phyloP scores from a whole-genome alignment of 2,797 vertebrate species.

The Labroides dimidiatus region DNA sequence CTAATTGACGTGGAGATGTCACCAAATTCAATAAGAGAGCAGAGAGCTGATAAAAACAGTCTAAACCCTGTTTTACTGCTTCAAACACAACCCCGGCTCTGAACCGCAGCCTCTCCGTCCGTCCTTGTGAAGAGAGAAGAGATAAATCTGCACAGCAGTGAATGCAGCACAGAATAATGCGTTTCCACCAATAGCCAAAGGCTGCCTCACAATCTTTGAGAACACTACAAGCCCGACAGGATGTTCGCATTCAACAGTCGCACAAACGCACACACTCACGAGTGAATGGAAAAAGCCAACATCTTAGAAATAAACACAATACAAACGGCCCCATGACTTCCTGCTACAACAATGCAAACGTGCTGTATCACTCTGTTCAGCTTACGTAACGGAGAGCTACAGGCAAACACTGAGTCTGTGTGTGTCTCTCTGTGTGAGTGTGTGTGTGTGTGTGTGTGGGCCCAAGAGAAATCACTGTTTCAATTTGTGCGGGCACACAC shows the following conservation, averaged over 20 bases:
- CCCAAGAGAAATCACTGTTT: conserved; percentile 74
- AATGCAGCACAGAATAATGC: conserved; percentile 37
- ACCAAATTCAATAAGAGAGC: background rate
- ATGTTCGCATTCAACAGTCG: conserved; percentile 65
- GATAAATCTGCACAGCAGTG: conserved; percentile 34
- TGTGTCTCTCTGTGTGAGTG: conserved; percentile 40
- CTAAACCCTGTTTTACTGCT: background rate
- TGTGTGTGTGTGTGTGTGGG: conserved; percentile 27
- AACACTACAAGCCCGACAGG: conserved; percentile 65
- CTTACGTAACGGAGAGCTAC: conserved; percentile 71
- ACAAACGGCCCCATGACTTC: conserved; percentile 71
- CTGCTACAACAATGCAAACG: conserved; percentile 78
- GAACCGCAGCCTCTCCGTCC: conserved; percentile 1
- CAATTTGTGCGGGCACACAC: conserved; percentile 66
- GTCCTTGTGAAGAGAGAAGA: conserved; percentile 10
- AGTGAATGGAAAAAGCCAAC: conserved; percentile 67
- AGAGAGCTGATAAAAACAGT: background rate
- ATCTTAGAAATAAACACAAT: conserved; percentile 80
- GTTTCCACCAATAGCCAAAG: conserved; percentile 48
- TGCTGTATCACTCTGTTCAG: conserved; percentile 67
- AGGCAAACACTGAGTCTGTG: conserved; percentile 43
- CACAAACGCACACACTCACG: conserved; percentile 44
- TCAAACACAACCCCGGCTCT: background rate
- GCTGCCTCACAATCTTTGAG: conserved; percentile 48
- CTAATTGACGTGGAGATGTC: too few species aligned